These are phyloP conservation scores for Monomorium pharaonis DNA, from an alignment of 1,140 invertebrate genomes.

Conservation along the genomic window DNA sequence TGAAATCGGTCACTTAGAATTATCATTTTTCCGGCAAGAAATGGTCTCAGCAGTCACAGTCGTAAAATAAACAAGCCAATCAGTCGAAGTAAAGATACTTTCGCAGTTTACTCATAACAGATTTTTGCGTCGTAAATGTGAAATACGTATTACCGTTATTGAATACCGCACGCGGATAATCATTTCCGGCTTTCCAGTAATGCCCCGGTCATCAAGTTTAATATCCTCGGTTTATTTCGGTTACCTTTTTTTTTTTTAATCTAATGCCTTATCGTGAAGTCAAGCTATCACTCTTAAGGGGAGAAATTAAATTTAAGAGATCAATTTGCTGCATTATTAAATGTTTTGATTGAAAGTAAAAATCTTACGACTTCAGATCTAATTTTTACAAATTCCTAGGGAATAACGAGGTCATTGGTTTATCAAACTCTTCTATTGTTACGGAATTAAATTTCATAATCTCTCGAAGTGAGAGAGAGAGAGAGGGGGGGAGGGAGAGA, in stretches of 20 bases:
- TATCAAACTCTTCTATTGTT: neutral
- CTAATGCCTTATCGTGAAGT: neutral
- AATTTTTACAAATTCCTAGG: neutral
- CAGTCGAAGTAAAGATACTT: constrained; percentile 24
- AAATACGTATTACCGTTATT: constrained; percentile 43
- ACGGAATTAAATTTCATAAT: too few relatives aligned
- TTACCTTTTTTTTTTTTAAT: neutral
- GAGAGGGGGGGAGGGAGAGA: too few relatives aligned
- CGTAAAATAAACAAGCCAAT: constrained; percentile 36
- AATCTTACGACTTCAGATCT: neutral
- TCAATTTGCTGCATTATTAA: neutral
- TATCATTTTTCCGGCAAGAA: constrained; percentile 11
- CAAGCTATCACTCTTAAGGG: neutral
- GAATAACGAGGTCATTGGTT: neutral
- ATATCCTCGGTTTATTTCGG: constrained; percentile 1
- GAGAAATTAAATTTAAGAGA: neutral
- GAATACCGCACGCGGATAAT: constrained; percentile 13
- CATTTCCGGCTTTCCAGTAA: constrained; percentile 23
- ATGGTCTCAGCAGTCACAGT: constrained; percentile 19
- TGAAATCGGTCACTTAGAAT: neutral
- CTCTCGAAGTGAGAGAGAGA: too few relatives aligned
- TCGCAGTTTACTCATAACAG: constrained; percentile 13
- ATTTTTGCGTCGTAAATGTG: constrained; percentile 30
- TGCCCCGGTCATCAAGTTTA: neutral
- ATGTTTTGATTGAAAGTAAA: neutral